These are phyloP conservation scores for Biston stratarius DNA, from an alignment of 2,888 invertebrate species.

Conservation along the genomic window DNA sequence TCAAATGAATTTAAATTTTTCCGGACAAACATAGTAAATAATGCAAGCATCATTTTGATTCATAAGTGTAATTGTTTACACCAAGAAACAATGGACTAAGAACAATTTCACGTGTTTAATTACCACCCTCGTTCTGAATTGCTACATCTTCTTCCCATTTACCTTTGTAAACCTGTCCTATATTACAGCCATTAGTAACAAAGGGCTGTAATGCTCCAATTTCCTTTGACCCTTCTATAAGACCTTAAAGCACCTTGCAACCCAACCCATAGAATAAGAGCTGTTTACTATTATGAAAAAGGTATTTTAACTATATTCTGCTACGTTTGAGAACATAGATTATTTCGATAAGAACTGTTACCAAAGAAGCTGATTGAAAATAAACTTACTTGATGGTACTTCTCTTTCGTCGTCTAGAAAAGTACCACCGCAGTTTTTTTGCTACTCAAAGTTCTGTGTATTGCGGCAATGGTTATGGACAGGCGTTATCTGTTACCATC, in stretches of 20 bases:
- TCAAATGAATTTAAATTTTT: too few species aligned
- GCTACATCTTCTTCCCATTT: constrained; percentile 33
- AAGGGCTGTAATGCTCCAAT: constrained; percentile 35
- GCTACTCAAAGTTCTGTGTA: too few species aligned
- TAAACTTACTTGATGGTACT: too few species aligned
- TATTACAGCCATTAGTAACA: constrained; percentile 38
- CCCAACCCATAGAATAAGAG: constrained; percentile 31
- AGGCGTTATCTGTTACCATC: too few species aligned
- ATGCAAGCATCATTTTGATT: background rate
- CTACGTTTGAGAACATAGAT: background rate
- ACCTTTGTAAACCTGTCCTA: constrained; percentile 37
- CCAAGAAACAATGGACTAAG: constrained; percentile 2
- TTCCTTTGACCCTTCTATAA: constrained; percentile 37
- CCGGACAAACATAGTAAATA: too few species aligned
- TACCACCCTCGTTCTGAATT: constrained; percentile 14
- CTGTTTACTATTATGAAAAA: background rate
- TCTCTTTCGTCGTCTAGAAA: too few species aligned
- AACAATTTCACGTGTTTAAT: constrained; percentile 16
- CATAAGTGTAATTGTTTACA: background rate
- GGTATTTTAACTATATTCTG: background rate
- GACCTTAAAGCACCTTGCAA: constrained; percentile 41
- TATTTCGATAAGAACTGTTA: background rate
- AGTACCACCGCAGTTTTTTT: too few species aligned
- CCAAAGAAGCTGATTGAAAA: too few species aligned
- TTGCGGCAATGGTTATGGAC: too few species aligned